Evolutionary conservation across 2,113 vertebrate genomes (phyloP), one percentile per base, ranked within the genome.

Genomic region (Chaenogobius annularis): DNA sequence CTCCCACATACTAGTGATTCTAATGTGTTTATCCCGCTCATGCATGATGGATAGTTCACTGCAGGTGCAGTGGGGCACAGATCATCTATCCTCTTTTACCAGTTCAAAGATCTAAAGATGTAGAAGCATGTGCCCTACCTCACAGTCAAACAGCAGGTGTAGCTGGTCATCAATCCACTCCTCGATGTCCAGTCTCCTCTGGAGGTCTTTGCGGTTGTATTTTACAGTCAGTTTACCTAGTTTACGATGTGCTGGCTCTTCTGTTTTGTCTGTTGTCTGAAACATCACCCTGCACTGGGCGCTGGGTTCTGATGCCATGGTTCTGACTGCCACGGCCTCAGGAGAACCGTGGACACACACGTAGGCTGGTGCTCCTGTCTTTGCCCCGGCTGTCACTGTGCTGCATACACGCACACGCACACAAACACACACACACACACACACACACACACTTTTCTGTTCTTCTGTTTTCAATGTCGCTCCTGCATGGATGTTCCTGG

Each of bases 171-270:
- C 95, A 67, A 98, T 95, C 97, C 98, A 99, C 74, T 98, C 95
- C 91, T 99, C 97, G 62, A 96, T 91, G 43, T 99, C 97, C 75
- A 98, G 90, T 91, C 96, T 94, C 80, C 95, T 94, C 92, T 99
- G 97, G 31, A 99, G 93, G 70, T 98, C 96, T 70, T 96, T 96
- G 78, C 93, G 93, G 90, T 98, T 96, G 80, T 99, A 98, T 84
- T 98, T 98, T 66, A 98, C 95, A 0, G 98, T 99, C 85, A 98
- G 82, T 85, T 98, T 96, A 75, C 95, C 95, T 80, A 95, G 88
- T 87, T 94, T 97, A 84, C 94, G 96, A 68, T 92, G 90, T 0
- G 92, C 72, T 0, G 94, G 90, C 81, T 94, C 94, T 40, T 91
- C 93, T 7, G 91, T 80, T 80, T 94, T 95, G 83, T 93, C 93